Evolutionary conservation across 2,797 vertebrate genomes (phyloP).

Genomic region (Platalea minor): DNA sequence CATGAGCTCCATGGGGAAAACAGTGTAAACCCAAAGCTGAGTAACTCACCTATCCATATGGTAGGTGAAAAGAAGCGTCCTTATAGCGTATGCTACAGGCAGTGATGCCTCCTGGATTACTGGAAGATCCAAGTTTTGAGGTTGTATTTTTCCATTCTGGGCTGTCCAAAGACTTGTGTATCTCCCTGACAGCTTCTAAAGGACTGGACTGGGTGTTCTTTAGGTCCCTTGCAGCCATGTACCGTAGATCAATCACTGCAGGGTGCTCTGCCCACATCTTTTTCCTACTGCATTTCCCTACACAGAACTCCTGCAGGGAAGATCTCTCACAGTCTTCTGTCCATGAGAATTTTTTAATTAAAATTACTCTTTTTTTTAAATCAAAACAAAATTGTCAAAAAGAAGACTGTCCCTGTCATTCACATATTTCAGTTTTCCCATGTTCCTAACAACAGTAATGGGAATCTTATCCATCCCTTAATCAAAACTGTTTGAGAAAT

Average conservation of each 20-base stretch:
- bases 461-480: background rate
- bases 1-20: background rate
- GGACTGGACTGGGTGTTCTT: background rate
- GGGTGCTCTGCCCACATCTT: background rate
- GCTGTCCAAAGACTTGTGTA: background rate
- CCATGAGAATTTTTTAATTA: background rate
- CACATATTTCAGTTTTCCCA: background rate
- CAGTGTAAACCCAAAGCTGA: background rate
- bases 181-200: background rate
- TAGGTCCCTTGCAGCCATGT: background rate
- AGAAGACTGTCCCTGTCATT: background rate
- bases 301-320: background rate
- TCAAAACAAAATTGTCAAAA: background rate
- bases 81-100: background rate
- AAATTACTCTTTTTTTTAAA: background rate
- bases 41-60: background rate
- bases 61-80: conserved; percentile 5
- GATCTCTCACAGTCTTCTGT: background rate
- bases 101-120: background rate
- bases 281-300: background rate
- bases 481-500: conserved; percentile 29
- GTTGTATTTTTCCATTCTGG: background rate
- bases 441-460: background rate
- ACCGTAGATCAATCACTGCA: background rate
- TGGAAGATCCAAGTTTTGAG: background rate